Percentiles rank a stretch among this genome's conserved stretches.
These are phyloP conservation scores for Tupiocoris notatus DNA, from an alignment of 2,888 invertebrate species.

Conservation along the genomic window DNA sequence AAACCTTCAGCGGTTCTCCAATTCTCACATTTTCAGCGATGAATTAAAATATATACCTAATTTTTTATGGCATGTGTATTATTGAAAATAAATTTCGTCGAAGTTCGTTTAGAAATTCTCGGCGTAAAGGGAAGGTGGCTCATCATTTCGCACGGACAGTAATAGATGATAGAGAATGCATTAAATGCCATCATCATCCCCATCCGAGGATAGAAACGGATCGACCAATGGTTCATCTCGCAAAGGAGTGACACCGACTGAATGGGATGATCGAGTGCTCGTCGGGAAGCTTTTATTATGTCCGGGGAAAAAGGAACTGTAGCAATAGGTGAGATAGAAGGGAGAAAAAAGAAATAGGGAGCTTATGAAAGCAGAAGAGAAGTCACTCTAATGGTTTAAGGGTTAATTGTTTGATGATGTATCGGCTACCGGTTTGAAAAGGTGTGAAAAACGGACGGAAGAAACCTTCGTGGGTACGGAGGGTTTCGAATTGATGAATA, in stretches of 20 bases:
- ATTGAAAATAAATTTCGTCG: no score
- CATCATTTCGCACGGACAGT: neutral
- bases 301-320: no score
- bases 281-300: neutral
- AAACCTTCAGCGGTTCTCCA: no score
- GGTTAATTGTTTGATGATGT: slow-evolving; percentile 29
- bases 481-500: slow-evolving; percentile 15
- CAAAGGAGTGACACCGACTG: neutral
- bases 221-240: neutral
- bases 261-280: neutral
- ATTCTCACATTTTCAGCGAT: no score
- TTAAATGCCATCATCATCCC: neutral
- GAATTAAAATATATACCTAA: no score
- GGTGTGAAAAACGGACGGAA: slow-evolving; percentile 31
- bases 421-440: slow-evolving; percentile 25
- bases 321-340: no score
- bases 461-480: no score
- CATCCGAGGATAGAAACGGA: neutral
- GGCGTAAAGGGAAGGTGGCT: no score
- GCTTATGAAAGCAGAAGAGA: slow-evolving; percentile 17
- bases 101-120: no score
- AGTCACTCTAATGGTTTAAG: slow-evolving; percentile 2
- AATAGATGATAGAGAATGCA: neutral
- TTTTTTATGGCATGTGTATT: no score
- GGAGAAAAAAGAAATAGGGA: slow-evolving; percentile 1